Base-by-base conservation (phyloP, 1,140 invertebrate genomes). In the Pseudomyrmex flavicornis region DNA sequence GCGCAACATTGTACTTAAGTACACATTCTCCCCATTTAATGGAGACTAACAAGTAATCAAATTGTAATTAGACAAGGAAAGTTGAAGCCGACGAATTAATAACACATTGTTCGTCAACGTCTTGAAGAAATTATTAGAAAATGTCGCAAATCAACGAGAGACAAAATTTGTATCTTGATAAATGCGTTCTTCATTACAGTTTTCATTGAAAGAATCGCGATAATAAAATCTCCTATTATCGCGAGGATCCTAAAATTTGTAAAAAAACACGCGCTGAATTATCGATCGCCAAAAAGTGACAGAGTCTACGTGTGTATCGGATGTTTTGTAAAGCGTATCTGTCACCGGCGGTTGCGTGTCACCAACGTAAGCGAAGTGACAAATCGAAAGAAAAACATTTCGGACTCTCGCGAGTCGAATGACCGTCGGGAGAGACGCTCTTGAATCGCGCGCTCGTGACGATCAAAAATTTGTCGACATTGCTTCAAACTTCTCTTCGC, bases 401-500 rank as follows among this genome's bases (percentile, higher is more conserved):
- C 48, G 26, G 22, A 9, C 48, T 77, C 26, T n/a, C 46, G 48
- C 15, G 12, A 2, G 48, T n/a, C 35, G 35, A 35, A 35, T 35
- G 35, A 35, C 35, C 35, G 35, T 35, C 35, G 35, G 35, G 35
- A 35, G 26, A 35, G 4, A 35, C 35, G 35, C 35, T 35, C 35
- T 35, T 7, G 5, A 35, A 35, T 35, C 35, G 35, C 35, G 12
- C 1, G 2, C 10, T 82, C 68, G 26, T 54, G 22, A 52, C n/a
- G 77, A 52, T 61, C 35, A 1, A 35, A 35, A 46, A 50, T 26
- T 70, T 54, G 83, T 82, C 44, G 20, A 35, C 26, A 12, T 22
- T 90, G 76, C 72, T 59, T 76, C 77, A 65, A 68, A 35, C 35
- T 82, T 22, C 15, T 10, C 13, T 13, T 56, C 44, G 54, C 50